Percentiles rank a stretch among this genome's conserved stretches.
These are phyloP conservation scores for Sarcophaga peregrina DNA, from an alignment of 1,140 invertebrate species.

Conservation along the genomic window DNA sequence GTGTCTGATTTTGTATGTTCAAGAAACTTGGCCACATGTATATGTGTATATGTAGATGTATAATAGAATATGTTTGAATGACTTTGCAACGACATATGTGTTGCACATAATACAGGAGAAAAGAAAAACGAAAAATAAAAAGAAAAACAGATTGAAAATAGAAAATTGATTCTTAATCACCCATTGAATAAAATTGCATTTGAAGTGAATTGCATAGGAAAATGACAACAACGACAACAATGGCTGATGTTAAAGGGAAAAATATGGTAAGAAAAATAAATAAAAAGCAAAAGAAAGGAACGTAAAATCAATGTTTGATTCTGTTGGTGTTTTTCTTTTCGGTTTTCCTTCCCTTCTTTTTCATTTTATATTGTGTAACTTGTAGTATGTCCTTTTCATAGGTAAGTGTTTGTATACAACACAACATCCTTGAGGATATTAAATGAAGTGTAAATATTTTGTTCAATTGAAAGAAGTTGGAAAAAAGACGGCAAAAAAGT, in stretches of 20 bases:
- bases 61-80: background rate
- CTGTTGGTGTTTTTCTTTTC: conserved; percentile 17
- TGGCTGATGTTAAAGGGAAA: conserved; percentile 24
- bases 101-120: background rate
- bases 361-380: background rate
- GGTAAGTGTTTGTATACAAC: conserved; percentile 16
- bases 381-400: conserved; percentile 19
- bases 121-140: too few species aligned
- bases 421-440: conserved; percentile 36
- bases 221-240: background rate
- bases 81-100: background rate
- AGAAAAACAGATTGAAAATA: background rate
- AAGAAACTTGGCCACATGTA: too few species aligned
- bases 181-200: conserved; percentile 36
- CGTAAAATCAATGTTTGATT: conserved; percentile 14
- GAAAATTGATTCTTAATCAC: conserved; percentile 40
- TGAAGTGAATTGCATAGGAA: conserved; percentile 33
- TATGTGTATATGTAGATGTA: background rate
- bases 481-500: background rate
- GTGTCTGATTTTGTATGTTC: background rate
- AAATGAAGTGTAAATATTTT: conserved; percentile 41
- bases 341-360: background rate
- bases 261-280: background rate
- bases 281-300: background rate
- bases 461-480: background rate